phyloP scores from a whole-genome alignment of 2,888 invertebrate genomes.

The Thecophora atra region DNA sequence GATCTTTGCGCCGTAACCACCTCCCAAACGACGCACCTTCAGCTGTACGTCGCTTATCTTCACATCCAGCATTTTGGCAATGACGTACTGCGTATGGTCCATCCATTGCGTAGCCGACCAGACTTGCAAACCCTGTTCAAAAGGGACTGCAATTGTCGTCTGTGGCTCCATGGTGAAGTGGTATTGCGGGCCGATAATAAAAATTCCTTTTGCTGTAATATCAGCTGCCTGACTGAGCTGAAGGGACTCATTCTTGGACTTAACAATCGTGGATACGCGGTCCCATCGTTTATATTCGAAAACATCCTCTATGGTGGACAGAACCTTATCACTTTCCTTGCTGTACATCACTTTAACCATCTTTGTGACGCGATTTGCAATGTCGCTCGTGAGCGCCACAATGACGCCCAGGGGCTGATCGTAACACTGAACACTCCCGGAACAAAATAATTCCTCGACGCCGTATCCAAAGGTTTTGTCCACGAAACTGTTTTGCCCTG shows the following conservation, averaged over 20 bases:
- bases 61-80: constrained; percentile 69
- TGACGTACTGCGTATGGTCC: constrained; percentile 69
- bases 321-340: constrained; percentile 33
- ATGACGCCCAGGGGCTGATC: constrained; percentile 80
- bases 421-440: constrained; percentile 67
- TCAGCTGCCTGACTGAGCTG: constrained; percentile 38
- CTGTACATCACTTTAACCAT: constrained; percentile 68
- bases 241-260: constrained; percentile 38
- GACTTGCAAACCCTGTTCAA: constrained; percentile 76
- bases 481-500: constrained; percentile 72
- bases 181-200: constrained; percentile 72
- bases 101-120: constrained; percentile 73
- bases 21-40: constrained; percentile 77
- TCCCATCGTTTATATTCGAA: constrained; percentile 43
- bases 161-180: constrained; percentile 81
- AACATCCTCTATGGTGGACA: constrained; percentile 47
- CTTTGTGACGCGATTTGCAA: constrained; percentile 70
- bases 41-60: constrained; percentile 75
- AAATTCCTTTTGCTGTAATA: constrained; percentile 64
- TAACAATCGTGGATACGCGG: constrained; percentile 40
- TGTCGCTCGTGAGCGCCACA: constrained; percentile 70
- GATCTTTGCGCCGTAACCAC: constrained; percentile 82
- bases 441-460: constrained; percentile 61
- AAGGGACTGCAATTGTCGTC: constrained; percentile 72
- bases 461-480: constrained; percentile 58